Evolutionary conservation across 2,113 vertebrate genomes (phyloP).

Genomic region (Platysternon megacephalum): DNA sequence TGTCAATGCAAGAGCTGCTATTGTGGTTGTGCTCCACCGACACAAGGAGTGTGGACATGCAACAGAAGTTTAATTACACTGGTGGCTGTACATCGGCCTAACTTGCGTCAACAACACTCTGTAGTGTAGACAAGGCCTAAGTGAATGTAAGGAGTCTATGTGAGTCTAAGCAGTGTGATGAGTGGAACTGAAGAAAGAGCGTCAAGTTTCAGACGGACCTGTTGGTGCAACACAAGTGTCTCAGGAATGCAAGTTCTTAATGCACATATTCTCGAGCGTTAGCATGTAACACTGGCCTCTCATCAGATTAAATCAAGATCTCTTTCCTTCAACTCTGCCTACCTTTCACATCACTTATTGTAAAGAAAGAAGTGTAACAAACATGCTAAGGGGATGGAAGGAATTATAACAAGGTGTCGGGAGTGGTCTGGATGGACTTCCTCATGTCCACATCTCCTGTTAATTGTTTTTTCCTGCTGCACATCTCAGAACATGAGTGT

Average conservation of each 20-base stretch:
- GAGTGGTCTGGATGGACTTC: slow-evolving; percentile 23
- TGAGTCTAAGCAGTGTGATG: background rate
- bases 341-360: background rate
- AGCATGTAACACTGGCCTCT: background rate
- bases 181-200: background rate
- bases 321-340: background rate
- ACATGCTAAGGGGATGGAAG: background rate
- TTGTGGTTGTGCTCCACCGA: too few species aligned
- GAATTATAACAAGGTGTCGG: slow-evolving; percentile 57
- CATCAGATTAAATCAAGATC: background rate
- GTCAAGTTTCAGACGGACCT: background rate
- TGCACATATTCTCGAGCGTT: background rate
- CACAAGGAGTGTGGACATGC: too few species aligned
- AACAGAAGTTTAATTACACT: too few species aligned
- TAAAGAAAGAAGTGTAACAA: background rate
- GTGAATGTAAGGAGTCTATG: background rate
- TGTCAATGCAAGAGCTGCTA: too few species aligned
- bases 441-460: background rate
- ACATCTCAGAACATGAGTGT: slow-evolving; percentile 2
- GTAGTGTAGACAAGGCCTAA: too few species aligned
- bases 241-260: background rate
- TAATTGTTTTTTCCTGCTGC: background rate
- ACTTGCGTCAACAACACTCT: too few species aligned
- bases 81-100: too few species aligned
- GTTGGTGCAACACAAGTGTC: accelerated